Conservation (phyloP, 2,888 invertebrate genomes). For the Pycnomerus fuliginosus region DNA sequence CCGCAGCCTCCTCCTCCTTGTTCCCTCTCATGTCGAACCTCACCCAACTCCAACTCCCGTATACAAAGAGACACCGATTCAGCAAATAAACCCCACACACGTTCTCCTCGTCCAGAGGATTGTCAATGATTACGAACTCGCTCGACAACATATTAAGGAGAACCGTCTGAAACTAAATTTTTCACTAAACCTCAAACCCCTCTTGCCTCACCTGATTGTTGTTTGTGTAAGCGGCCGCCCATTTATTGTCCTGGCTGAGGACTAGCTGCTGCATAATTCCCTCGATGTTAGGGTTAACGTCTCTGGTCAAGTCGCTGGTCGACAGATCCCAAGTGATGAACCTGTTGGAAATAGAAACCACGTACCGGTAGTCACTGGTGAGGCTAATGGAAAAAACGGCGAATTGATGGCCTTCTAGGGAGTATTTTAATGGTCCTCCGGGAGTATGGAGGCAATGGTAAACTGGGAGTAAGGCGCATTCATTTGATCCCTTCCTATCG, state of each 20-base stretch:
- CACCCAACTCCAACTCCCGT: conserved; percentile 75
- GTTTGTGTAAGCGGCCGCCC: conserved; percentile 93
- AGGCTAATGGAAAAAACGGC: conserved; percentile 92
- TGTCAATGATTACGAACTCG: conserved; percentile 84
- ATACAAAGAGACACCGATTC: conserved; percentile 73
- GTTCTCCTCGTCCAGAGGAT: conserved; percentile 71
- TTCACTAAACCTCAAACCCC: neutral
- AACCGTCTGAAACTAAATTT: conserved; percentile 64
- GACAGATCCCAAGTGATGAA: conserved; percentile 97
- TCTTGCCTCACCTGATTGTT: conserved; percentile 70
- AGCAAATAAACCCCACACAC: conserved; percentile 67
- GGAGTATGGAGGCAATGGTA: conserved; percentile 98
- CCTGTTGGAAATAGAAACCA: conserved; percentile 94
- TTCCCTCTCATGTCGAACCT: conserved; percentile 78
- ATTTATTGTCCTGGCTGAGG: conserved; percentile 92
- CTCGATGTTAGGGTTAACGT: conserved; percentile 89
- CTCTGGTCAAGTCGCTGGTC: conserved; percentile 91
- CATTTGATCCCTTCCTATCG: conserved; percentile 82
- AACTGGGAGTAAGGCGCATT: conserved; percentile 88
- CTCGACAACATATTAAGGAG: conserved; percentile 91
- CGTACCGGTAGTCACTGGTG: conserved; percentile 86
- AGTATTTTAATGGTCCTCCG: conserved; percentile 98
- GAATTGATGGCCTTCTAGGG: conserved; percentile 96
- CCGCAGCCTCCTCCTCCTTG: conserved; percentile 60
- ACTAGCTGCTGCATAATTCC: conserved; percentile 95